Base-by-base conservation (phyloP, 2,797 vertebrate species). In the Pampus argenteus region DNA sequence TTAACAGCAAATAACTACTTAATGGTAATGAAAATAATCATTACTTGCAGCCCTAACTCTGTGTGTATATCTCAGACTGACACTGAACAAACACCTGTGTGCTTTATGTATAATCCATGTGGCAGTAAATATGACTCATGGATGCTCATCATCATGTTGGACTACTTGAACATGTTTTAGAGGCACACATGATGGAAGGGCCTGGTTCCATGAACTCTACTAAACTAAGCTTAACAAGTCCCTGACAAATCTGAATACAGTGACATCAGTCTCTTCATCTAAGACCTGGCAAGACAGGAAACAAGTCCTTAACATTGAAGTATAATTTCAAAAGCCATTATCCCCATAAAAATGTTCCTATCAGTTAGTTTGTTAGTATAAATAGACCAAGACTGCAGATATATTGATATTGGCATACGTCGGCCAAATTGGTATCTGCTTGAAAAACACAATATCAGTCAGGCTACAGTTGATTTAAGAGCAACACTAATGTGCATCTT, bases 121-220 rank as follows among this genome's bases (percentile, higher is more conserved):
- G 31, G 48, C 20, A 23, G 29, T 48, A 31, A 65, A 66, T 14
- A 48, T 38, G 20, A 38, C 44, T 71, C 18, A 56, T 9, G n/a
- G 10, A 50, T 71, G 26, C 54, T 55, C 48, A 47, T 50, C 36
- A 57, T 58, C 45, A 42, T 23, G 44, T 40, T 58, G 6, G 40
- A 51, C 51, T 66, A 17, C 22, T 52, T 52, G 20, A 70, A 54
- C 26, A 47, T 10, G 5, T 74, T 66, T 34, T 14, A 56, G 65
- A 56, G 17, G n/a, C 18, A 15, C 29, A 44, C n/a, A 23, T 64
- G 40, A 56, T 36, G 26, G 60, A 65, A 59, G 25, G 9, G 11
- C 23, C 45, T 58, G 3, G 18, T 28, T 45, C 40, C 25, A 45
- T 10, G 38, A 44, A 28, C 9, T 18, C 23, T 13, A 13, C 17